Evolutionary conservation across 2,888 invertebrate genomes (phyloP).

Genomic region (Lasius fuliginosus): DNA sequence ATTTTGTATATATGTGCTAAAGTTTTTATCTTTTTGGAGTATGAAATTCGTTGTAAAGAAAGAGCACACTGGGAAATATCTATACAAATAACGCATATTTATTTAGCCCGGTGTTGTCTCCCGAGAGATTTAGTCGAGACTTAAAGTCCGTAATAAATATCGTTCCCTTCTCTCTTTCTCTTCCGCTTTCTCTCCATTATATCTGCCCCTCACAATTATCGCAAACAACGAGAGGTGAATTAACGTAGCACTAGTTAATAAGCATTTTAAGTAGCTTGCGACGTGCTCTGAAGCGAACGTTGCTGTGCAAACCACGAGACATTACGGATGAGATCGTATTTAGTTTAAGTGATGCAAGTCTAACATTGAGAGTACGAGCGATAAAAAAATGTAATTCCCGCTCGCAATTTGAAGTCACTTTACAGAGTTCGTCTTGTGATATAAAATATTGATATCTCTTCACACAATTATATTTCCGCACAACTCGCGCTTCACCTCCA

Average conservation of each 20-base stretch:
- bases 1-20: background rate
- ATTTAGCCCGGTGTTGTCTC: slow-evolving; percentile 9
- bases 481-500: background rate
- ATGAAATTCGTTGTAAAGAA: background rate
- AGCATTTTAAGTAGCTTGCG: slow-evolving; percentile 44
- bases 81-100: slow-evolving; percentile 16
- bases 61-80: background rate
- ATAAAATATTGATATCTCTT: background rate
- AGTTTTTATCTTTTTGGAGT: background rate
- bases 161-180: background rate
- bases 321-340: background rate
- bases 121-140: slow-evolving; percentile 27
- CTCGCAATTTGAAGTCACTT: background rate
- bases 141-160: slow-evolving; percentile 44
- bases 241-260: slow-evolving; percentile 50
- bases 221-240: slow-evolving; percentile 44
- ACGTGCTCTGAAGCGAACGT: slow-evolving; percentile 12
- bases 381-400: slow-evolving; percentile 1
- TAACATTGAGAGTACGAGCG: slow-evolving; percentile 1
- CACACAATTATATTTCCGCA: background rate
- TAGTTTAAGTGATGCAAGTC: slow-evolving; percentile 14
- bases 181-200: slow-evolving; percentile 5
- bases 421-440: background rate
- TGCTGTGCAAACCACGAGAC: slow-evolving; percentile 14
- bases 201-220: slow-evolving; percentile 27